A percentile compares a stretch with the other conserved stretches of the same genome.
Evolutionary conservation across 2,797 vertebrate species (phyloP).

Genomic region (Tokudaia tokunoshimensis): DNA sequence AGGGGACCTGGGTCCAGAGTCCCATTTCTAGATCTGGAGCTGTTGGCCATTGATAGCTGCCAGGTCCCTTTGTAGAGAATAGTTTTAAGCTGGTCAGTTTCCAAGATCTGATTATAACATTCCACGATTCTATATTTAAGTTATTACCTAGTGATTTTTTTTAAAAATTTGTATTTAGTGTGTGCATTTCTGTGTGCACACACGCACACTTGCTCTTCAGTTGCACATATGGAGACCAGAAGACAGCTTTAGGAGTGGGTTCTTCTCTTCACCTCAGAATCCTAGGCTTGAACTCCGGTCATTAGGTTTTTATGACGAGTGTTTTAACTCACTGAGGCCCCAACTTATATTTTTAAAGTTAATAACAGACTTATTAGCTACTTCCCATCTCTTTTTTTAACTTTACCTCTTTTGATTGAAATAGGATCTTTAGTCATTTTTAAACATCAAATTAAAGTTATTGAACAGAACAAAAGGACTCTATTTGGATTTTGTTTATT

Average conservation of each 20-base stretch:
- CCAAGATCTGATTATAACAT: neutral
- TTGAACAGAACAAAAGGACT: neutral
- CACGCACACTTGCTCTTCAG: neutral
- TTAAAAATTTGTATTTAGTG: neutral
- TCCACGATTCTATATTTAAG: constrained; percentile 8
- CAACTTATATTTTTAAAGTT: constrained; percentile 10
- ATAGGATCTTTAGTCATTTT: neutral
- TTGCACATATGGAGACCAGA: neutral
- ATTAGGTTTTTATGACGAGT: neutral
- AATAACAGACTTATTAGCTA: neutral
- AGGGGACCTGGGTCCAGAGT: neutral
- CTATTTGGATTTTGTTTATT: neutral
- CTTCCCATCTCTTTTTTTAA: neutral
- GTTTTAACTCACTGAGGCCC: neutral
- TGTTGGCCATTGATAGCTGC: neutral
- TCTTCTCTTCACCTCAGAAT: neutral
- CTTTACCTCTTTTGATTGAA: constrained; percentile 32
- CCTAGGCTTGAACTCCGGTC: neutral
- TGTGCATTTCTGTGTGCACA: too few relatives aligned
- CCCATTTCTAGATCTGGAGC: neutral
- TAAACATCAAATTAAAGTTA: constrained; percentile 17
- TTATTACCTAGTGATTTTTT: neutral
- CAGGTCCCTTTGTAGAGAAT: neutral
- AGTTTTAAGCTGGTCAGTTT: constrained; percentile 26
- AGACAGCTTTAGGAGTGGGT: neutral